A percentile compares a stretch with the other conserved stretches of the same genome.
These are phyloP conservation scores for Bombylius discolor DNA, from an alignment of 2,888 invertebrate species.

Conservation along the genomic window DNA sequence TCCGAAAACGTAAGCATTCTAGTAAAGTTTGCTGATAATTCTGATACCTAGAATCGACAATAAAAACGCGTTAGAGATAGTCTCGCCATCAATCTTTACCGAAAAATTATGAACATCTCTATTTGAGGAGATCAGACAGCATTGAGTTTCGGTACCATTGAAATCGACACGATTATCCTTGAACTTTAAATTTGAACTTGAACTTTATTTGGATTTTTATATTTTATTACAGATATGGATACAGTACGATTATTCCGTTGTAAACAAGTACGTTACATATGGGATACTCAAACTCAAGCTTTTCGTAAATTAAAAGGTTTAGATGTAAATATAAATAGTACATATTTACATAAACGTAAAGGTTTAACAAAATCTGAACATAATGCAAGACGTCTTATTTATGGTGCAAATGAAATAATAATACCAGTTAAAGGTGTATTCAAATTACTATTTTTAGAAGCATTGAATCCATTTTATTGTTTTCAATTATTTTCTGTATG, in stretches of 20 bases:
- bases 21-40: too few species aligned
- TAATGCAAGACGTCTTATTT: conserved; percentile 51
- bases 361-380: conserved; percentile 28
- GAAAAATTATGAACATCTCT: too few species aligned
- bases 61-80: too few species aligned
- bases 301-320: conserved; percentile 63
- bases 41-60: too few species aligned
- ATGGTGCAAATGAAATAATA: conserved; percentile 71
- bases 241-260: conserved; percentile 58
- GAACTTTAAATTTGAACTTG: too few species aligned
- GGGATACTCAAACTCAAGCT: conserved; percentile 54
- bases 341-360: conserved; percentile 30
- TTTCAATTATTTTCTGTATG: conserved; percentile 86
- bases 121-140: too few species aligned
- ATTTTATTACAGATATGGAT: conserved; percentile 38
- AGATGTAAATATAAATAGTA: conserved; percentile 39
- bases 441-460: conserved; percentile 63
- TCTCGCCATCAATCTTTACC: too few species aligned
- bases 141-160: too few species aligned
- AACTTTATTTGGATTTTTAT: too few species aligned
- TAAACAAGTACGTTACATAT: conserved; percentile 72
- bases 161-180: too few species aligned
- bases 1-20: too few species aligned
- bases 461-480: conserved; percentile 88
- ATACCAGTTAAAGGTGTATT: conserved; percentile 63